Percentiles rank a stretch among this genome's conserved stretches.
phyloP scores from a whole-genome alignment of 2,113 vertebrate genomes.

The Alces alces region DNA sequence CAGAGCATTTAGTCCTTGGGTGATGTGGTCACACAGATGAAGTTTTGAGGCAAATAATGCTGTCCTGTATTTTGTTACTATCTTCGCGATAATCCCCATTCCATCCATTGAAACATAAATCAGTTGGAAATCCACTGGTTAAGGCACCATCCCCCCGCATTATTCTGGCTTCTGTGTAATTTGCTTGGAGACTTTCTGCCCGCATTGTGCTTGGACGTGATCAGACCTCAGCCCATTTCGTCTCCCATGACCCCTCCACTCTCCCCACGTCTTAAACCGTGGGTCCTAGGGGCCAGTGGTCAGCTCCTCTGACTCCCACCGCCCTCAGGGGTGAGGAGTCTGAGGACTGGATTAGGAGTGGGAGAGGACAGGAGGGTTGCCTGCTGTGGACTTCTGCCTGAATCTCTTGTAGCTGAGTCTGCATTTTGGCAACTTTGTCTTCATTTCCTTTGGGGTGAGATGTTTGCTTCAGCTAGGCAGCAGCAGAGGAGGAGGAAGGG shows the following conservation, averaged over 20 bases:
- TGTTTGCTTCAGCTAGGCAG: neutral
- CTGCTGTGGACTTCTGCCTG: neutral
- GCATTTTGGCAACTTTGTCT: rapidly evolving
- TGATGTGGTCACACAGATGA: neutral
- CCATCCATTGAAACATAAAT: rapidly evolving
- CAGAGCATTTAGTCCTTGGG: too few relatives aligned
- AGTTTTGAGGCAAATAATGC: neutral
- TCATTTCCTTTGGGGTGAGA: neutral
- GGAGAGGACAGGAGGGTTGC: rapidly evolving
- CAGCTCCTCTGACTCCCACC: too few relatives aligned
- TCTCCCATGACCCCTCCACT: rapidly evolving
- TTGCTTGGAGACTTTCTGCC: neutral
- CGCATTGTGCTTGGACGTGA: neutral
- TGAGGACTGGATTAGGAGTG: rapidly evolving
- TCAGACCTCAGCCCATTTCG: rapidly evolving
- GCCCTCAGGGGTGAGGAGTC: rapidly evolving
- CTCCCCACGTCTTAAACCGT: rapidly evolving
- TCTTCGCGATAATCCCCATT: rapidly evolving
- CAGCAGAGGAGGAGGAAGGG: neutral
- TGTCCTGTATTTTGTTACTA: too few relatives aligned
- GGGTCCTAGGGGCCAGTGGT: neutral
- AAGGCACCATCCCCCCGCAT: rapidly evolving
- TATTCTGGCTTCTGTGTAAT: neutral
- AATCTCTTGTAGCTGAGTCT: neutral
- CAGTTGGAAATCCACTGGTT: too few relatives aligned